Evolutionary conservation across 2,888 invertebrate genomes (phyloP).

Genomic region (Heliconius ismenius): DNA sequence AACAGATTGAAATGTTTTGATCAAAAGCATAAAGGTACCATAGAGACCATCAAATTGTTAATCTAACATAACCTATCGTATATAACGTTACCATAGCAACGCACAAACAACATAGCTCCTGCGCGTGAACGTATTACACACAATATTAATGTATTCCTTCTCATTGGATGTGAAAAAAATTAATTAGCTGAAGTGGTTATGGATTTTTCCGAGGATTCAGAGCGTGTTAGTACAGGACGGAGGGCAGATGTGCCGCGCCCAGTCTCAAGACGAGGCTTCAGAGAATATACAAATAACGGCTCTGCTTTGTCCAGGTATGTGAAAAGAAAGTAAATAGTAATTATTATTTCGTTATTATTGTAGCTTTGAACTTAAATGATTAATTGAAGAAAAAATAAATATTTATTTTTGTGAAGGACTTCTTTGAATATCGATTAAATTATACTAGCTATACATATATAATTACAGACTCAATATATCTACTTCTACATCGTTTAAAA

Average conservation of each 20-base stretch:
- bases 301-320: slow-evolving; percentile 65
- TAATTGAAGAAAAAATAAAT: neutral
- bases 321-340: neutral
- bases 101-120: slow-evolving; percentile 61
- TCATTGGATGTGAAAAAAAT: slow-evolving; percentile 36
- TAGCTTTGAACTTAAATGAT: neutral
- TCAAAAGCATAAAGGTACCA: neutral
- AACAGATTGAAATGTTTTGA: too few species aligned
- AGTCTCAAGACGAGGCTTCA: slow-evolving; percentile 69
- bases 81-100: slow-evolving; percentile 61
- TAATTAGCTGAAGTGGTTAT: slow-evolving; percentile 54
- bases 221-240: slow-evolving; percentile 56
- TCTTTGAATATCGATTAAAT: too few species aligned
- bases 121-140: slow-evolving; percentile 59
- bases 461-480: neutral
- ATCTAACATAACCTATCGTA: neutral
- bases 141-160: slow-evolving; percentile 42
- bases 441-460: too few species aligned
- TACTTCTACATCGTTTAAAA: neutral
- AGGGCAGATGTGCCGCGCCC: slow-evolving; percentile 64
- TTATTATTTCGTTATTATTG: neutral
- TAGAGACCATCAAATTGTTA: neutral
- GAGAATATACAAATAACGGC: slow-evolving; percentile 67
- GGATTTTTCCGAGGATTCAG: slow-evolving; percentile 72
- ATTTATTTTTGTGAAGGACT: too few species aligned